Percentiles rank a stretch among this genome's conserved stretches.
Evolutionary conservation across 2,797 vertebrate genomes (phyloP).

Genomic region (Megaceryle alcyon): DNA sequence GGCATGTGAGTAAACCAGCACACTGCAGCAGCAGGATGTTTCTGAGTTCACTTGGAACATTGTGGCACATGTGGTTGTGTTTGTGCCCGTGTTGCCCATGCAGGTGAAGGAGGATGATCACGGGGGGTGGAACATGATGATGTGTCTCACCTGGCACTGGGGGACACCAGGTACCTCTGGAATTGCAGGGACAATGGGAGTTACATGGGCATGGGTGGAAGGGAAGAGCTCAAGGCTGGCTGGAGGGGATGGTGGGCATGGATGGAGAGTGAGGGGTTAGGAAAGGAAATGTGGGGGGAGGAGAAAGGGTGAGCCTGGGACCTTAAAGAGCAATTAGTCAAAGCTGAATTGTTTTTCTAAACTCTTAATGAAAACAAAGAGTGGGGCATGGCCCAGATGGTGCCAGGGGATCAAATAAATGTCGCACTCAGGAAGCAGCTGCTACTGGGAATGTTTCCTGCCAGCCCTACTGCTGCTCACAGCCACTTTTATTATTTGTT

Average conservation of each 20-base stretch:
- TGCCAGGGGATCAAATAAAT: slow-evolving; percentile 80
- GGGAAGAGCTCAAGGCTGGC: neutral
- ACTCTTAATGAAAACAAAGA: slow-evolving; percentile 79
- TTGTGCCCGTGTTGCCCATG: neutral
- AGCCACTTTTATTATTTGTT: slow-evolving; percentile 74
- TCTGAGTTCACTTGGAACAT: neutral
- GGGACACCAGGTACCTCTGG: neutral
- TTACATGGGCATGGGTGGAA: neutral
- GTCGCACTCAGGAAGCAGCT: slow-evolving; percentile 84
- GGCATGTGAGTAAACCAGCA: neutral
- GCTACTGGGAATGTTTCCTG: slow-evolving; percentile 86
- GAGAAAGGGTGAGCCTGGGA: slow-evolving; percentile 61
- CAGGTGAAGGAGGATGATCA: neutral
- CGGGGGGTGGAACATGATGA: fast-evolving
- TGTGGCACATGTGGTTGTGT: fast-evolving
- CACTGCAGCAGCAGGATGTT: fast-evolving
- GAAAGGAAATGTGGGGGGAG: slow-evolving; percentile 55
- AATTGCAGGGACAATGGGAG: neutral
- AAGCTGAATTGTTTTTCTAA: slow-evolving; percentile 76
- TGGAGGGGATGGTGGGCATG: neutral
- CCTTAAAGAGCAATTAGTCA: slow-evolving; percentile 76
- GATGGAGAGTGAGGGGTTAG: neutral
- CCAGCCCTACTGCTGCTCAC: slow-evolving; percentile 65
- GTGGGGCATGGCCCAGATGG: slow-evolving; percentile 80
- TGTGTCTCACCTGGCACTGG: neutral